Conservation (phyloP, 92 coral and sea anemone genomes). For the Phymanthus crucifer region DNA sequence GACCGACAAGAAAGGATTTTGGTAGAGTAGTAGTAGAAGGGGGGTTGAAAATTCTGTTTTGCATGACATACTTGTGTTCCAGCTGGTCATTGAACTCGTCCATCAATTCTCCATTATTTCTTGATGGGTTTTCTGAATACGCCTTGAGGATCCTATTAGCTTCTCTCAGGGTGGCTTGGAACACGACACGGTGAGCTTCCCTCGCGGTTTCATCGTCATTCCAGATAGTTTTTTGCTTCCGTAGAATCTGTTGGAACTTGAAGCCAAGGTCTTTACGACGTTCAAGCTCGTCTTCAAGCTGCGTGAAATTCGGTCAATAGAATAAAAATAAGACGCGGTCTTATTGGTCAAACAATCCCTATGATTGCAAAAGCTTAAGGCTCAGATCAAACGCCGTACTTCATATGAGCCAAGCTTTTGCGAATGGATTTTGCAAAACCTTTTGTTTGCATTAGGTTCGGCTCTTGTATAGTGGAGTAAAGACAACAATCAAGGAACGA, state of each 20-base stretch:
- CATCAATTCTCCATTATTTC: conserved; percentile 48
- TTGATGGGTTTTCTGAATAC: conserved; percentile 60
- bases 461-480: too few species aligned
- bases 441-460: too few species aligned
- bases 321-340: too few species aligned
- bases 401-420: too few species aligned
- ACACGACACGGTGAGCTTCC: conserved; percentile 90
- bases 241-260: conserved; percentile 87
- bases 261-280: conserved; percentile 96
- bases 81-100: conserved; percentile 77
- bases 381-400: too few species aligned
- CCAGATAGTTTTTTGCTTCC: conserved; percentile 78
- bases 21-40: too few species aligned
- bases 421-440: too few species aligned
- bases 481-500: too few species aligned
- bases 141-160: conserved; percentile 84
- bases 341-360: too few species aligned
- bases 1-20: too few species aligned
- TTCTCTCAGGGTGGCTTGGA: conserved; percentile 86
- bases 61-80: conserved; percentile 66
- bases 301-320: too few species aligned
- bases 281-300: conserved; percentile 94
- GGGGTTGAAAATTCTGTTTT: background rate
- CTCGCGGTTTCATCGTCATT: conserved; percentile 88
- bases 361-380: too few species aligned